Conservation (phyloP, 2,113 vertebrate species). For the Pantherophis guttatus region DNA sequence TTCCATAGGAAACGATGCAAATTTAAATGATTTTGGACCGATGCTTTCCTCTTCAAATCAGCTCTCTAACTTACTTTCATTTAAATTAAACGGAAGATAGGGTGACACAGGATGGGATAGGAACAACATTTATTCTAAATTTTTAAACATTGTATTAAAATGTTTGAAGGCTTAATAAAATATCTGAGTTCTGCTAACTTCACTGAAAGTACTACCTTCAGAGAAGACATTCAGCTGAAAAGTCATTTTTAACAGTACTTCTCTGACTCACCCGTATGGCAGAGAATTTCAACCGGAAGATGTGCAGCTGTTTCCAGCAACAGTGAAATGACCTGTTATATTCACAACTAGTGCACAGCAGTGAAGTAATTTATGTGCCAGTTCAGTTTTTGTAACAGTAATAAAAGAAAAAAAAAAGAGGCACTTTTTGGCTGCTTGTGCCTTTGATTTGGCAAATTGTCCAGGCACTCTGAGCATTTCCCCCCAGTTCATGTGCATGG, state of each 20-base stretch:
- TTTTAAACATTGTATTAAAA: conserved; percentile 58
- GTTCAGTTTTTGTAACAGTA: conserved; percentile 40
- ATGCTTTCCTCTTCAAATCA: conserved; percentile 31
- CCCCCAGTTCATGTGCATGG: conserved; percentile 48
- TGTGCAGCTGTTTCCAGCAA: neutral
- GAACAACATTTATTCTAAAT: conserved; percentile 43
- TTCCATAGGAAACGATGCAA: conserved; percentile 79
- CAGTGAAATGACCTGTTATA: conserved; percentile 48
- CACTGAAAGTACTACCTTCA: conserved; percentile 11
- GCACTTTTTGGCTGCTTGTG: conserved; percentile 82
- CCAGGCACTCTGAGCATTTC: conserved; percentile 60
- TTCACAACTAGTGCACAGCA: conserved; percentile 49
- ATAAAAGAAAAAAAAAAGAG: conserved; percentile 71
- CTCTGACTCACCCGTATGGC: neutral
- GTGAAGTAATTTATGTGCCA: conserved; percentile 46
- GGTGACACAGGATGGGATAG: conserved; percentile 19
- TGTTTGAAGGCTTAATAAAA: conserved; percentile 56
- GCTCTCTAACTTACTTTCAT: conserved; percentile 32
- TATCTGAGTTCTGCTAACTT: conserved; percentile 29
- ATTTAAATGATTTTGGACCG: conserved; percentile 52
- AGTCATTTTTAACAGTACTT: neutral
- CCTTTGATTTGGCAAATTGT: conserved; percentile 62
- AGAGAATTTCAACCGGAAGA: conserved; percentile 41
- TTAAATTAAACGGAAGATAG: conserved; percentile 29
- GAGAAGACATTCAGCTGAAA: conserved; percentile 14